Evolutionary conservation across 2,113 vertebrate genomes (phyloP).

Genomic region (Spilogale gracilis): DNA sequence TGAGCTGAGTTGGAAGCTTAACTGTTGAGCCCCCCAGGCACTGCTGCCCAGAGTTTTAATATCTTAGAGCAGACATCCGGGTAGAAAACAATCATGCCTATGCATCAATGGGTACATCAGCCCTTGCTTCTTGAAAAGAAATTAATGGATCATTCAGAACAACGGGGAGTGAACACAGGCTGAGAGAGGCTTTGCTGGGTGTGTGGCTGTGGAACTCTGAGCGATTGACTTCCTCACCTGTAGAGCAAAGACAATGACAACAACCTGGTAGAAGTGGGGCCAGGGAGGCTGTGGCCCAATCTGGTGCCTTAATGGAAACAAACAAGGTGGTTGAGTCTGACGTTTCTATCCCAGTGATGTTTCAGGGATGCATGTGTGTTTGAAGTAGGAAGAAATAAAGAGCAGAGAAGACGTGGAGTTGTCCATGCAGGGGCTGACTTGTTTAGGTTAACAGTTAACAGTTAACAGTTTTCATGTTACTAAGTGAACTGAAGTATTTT

Average conservation of each 20-base stretch:
- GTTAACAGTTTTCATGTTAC: background rate
- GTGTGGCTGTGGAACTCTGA: background rate
- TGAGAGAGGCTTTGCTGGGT: background rate
- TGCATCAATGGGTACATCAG: fast-evolving
- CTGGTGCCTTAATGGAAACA: background rate
- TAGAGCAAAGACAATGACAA: background rate
- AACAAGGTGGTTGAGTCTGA: background rate
- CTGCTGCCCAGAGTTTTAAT: background rate
- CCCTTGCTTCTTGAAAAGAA: background rate
- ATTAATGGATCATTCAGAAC: background rate
- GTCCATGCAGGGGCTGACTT: background rate
- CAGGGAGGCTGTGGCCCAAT: background rate
- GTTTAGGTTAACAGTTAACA: background rate
- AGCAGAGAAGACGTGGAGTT: background rate
- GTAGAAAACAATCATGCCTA: background rate
- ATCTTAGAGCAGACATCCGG: background rate
- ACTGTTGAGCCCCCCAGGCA: background rate
- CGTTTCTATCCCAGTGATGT: background rate
- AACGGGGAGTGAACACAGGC: background rate
- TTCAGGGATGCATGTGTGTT: background rate
- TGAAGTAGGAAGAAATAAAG: background rate
- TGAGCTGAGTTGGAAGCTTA: background rate
- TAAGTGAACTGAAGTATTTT: background rate
- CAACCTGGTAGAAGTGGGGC: background rate
- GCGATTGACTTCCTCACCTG: background rate